Evolutionary conservation across 2,113 vertebrate species (phyloP).

Genomic region (Calidris pygmaea): DNA sequence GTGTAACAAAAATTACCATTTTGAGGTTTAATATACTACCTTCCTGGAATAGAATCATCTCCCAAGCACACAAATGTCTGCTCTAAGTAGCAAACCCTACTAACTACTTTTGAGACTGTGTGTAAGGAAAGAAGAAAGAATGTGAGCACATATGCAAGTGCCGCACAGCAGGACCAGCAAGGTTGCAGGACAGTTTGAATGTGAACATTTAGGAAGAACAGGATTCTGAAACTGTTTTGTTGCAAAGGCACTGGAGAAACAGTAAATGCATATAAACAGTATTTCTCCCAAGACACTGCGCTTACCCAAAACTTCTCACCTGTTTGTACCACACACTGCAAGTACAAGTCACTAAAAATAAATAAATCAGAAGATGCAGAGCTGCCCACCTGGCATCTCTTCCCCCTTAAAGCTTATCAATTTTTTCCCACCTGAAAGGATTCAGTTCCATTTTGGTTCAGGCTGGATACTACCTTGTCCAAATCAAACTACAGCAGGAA

Average conservation of each 20-base stretch:
- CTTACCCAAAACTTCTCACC: background rate
- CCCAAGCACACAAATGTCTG: background rate
- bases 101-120: background rate
- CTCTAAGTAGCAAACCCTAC: background rate
- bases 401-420: background rate
- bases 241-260: background rate
- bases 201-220: background rate
- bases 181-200: background rate
- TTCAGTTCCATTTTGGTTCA: background rate
- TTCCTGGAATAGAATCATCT: background rate
- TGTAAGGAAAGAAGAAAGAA: background rate
- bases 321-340: background rate
- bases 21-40: background rate
- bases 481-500: background rate
- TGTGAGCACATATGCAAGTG: background rate
- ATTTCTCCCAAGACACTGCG: background rate
- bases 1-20: background rate
- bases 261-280: background rate
- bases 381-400: background rate
- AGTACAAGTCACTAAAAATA: background rate
- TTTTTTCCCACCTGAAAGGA: background rate
- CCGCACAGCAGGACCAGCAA: background rate
- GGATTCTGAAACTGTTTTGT: background rate
- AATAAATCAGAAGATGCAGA: background rate
- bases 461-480: background rate